Evolutionary conservation across 2,113 vertebrate species (phyloP), one percentile per base, ranked within the genome.

Genomic region (Atlantisia rogersi): DNA sequence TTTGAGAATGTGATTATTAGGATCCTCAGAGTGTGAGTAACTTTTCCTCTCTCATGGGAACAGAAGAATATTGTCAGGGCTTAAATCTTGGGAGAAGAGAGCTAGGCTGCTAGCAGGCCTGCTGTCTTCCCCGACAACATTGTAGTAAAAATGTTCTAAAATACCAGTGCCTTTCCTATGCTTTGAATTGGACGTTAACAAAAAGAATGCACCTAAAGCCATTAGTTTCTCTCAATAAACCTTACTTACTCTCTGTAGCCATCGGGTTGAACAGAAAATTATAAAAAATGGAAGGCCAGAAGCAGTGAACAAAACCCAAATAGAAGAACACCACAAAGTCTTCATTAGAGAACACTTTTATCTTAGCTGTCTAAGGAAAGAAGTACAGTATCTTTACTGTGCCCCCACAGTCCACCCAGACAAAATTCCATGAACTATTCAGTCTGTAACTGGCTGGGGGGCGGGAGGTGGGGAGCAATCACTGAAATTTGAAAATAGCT

Each of bases 361-460:
- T 39, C 17, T 58, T n/a, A 20, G 19, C 53, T 80, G 55, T 80
- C 50, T 73, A 40, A 73, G 31, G 67, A 90, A 79, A 82, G 35
- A 88, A 62, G 82, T 14, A 15, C 21, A 71, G 5, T 3, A 7
- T 46, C 9, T 35, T 79, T 64, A 63, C 12, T 68, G 26, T 14
- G 35, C 31, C 44, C 64, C 15, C 52, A 55, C n/a, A 82, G 37
- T 6, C 11, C 7, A 6, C 39, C 21, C 22, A 4, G 3, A 74
- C 21, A 65, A 88, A 74, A 83, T 18, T 74, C 9, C 40, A 37
- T 60, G 79, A 80, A 7, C 10, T 32, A 79, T 42, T 55, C 15
- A 53, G 31, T 29, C 28, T 59, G 31, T 0, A 0, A 62, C 2
- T 55, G 6, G 17, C 42, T 9, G 17, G 17, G 44, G 17, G 7